Conservation (phyloP, 2,113 vertebrate species). For the Megaleporinus macrocephalus region DNA sequence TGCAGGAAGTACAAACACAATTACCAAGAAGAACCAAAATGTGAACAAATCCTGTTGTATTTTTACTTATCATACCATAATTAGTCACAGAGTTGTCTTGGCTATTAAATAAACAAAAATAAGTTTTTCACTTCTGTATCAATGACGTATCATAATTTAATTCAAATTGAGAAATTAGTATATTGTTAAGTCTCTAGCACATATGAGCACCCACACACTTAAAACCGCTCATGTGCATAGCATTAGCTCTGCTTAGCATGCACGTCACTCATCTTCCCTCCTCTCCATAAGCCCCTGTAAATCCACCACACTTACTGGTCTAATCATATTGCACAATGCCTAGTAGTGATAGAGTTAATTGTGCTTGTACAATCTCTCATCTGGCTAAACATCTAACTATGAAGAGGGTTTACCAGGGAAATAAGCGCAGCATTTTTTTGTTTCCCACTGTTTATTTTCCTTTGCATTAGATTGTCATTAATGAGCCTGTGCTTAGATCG, state of each 20-base stretch:
- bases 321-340: slow-evolving; percentile 74
- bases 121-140: no score
- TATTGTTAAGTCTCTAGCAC: no score
- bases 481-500: slow-evolving; percentile 65
- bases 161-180: no score
- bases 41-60: no score
- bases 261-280: slow-evolving; percentile 64
- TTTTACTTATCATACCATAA: no score
- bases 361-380: slow-evolving; percentile 71
- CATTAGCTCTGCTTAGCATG: slow-evolving; percentile 62
- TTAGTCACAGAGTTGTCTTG: no score
- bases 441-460: slow-evolving; percentile 58
- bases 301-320: slow-evolving; percentile 68
- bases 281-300: slow-evolving; percentile 58
- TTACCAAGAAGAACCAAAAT: no score
- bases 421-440: slow-evolving; percentile 43
- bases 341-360: slow-evolving; percentile 76
- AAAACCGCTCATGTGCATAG: neutral
- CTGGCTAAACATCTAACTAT: slow-evolving; percentile 50
- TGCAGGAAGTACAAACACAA: no score
- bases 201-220: no score
- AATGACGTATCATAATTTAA: no score
- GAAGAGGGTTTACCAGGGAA: slow-evolving; percentile 18
- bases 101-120: no score
- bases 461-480: slow-evolving; percentile 66